Conservation (phyloP, 1,140 invertebrate species). For the Eriosoma lanigerum region DNA sequence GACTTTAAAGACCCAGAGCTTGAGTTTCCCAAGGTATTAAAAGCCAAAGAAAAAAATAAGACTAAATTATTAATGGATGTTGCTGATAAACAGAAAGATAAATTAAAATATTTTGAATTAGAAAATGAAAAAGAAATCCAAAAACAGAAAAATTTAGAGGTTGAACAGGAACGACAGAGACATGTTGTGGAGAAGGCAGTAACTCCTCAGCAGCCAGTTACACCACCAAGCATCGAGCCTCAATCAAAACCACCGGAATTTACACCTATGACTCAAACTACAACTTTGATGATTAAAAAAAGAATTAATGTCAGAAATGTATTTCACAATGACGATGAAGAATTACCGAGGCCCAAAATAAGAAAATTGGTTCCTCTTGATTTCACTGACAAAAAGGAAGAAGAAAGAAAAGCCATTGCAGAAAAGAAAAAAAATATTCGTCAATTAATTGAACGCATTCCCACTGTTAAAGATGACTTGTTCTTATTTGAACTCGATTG, state of each 20-base stretch:
- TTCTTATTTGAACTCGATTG: slow-evolving; percentile 94
- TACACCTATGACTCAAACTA: slow-evolving; percentile 26
- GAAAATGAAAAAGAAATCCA: slow-evolving; percentile 58
- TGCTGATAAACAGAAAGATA: slow-evolving; percentile 63
- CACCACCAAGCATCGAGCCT: slow-evolving; percentile 40
- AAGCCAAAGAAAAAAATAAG: slow-evolving; percentile 78
- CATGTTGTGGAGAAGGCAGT: slow-evolving; percentile 29
- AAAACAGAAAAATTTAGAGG: slow-evolving; percentile 52
- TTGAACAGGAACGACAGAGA: slow-evolving; percentile 45
- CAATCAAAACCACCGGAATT: slow-evolving; percentile 45
- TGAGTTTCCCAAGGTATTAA: slow-evolving; percentile 77
- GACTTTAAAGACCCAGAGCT: slow-evolving; percentile 73
- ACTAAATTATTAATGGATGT: slow-evolving; percentile 76
- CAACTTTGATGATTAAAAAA: slow-evolving; percentile 64
- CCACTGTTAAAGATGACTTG: slow-evolving; percentile 92
- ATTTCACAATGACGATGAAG: slow-evolving; percentile 87
- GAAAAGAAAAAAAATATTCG: slow-evolving; percentile 96
- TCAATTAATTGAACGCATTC: slow-evolving; percentile 96
- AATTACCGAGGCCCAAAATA: slow-evolving; percentile 62
- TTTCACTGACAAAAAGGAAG: slow-evolving; percentile 69
- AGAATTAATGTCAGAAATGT: slow-evolving; percentile 84
- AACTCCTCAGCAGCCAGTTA: slow-evolving; percentile 23
- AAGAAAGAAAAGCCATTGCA: slow-evolving; percentile 76
- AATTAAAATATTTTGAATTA: slow-evolving; percentile 61
- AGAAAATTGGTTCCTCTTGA: slow-evolving; percentile 81